These are phyloP conservation scores for Metalampra italica DNA, from an alignment of 2,888 invertebrate species.

Conservation along the genomic window DNA sequence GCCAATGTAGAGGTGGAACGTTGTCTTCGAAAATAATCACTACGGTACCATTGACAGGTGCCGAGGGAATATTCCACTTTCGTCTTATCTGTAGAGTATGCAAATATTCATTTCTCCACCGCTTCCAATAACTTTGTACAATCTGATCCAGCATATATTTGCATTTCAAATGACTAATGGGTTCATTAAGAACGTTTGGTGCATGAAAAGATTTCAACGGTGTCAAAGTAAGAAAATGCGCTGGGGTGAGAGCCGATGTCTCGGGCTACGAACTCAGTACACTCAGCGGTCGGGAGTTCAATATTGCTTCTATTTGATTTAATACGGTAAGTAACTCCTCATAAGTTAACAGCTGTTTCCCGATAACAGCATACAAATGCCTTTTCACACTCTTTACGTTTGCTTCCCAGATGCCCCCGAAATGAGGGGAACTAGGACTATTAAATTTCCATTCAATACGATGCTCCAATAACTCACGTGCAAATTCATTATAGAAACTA, in stretches of 20 bases:
- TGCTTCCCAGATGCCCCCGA: constrained; percentile 9
- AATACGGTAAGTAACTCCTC: neutral
- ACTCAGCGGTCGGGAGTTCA: constrained; percentile 1
- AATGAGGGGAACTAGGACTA: constrained; percentile 3
- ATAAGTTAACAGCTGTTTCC: neutral
- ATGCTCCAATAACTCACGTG: neutral
- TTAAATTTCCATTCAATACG: neutral
- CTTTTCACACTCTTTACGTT: neutral
- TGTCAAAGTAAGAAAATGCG: constrained; percentile 12
- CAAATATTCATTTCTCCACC: constrained; percentile 9
- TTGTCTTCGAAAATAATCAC: neutral
- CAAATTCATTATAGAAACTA: neutral
- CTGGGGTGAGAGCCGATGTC: constrained; percentile 9
- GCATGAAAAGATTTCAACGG: constrained; percentile 12
- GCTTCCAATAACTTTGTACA: constrained; percentile 9
- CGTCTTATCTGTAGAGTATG: constrained; percentile 6
- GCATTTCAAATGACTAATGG: neutral
- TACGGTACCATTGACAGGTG: neutral
- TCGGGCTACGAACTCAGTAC: neutral
- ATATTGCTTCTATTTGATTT: neutral
- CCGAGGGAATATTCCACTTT: constrained; percentile 4
- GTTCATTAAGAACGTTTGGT: neutral
- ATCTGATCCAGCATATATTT: constrained; percentile 10
- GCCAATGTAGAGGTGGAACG: constrained; percentile 4
- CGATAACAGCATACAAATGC: neutral